Base-by-base conservation (phyloP, 1,140 invertebrate genomes). In the Camponotus pennsylvanicus region DNA sequence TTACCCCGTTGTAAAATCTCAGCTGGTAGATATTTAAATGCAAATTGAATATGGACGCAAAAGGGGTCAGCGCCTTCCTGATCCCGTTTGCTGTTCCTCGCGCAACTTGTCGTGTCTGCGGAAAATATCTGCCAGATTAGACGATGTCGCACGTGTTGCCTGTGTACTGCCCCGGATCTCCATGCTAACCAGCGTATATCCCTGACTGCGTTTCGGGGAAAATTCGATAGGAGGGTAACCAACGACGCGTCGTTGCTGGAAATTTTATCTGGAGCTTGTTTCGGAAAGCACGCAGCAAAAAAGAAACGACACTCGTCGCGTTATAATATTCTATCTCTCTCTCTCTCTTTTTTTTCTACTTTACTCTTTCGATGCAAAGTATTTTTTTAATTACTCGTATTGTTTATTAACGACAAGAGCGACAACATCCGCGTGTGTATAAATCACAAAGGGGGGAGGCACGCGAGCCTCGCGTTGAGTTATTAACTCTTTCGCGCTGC, bases 11-110 rank as follows among this genome's bases (percentile, higher is more conserved):
- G 37, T 45, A 63, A 85, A 63, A 76, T 83, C 85, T 69, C 21
- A 66, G 52, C 32, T 57, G 42, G 34, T 34, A 83, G 84, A 91
- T 91, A 92, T 92, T 92, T 92, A 86, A 89, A 92, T 92, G 92
- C 91, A 94, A 93, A 94, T 94, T 93, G 92, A 93, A 93, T 90
- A 85, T 91, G 45, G 78, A 78, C 64, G 83, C 49, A 18, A 52
- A 52, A 52, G 57, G 84, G 84, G 67, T 79, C 79, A 85, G 86
- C 40, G 82, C 59, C 42, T 87, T 49, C 64, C 55, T 69, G 70
- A 76, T 76, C 69, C 59, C 27, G 42, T 45, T 84, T 40, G 49
- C 34, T 67, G 57, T 57, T 2, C 6, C 15, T 40, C 15, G 13
- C 32, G 70, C 37, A 77, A 27, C 27, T 49, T 80, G 49, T 57